Evolutionary conservation across 2,888 invertebrate genomes (phyloP).

Genomic region (Zaprionus bogoriensis): DNA sequence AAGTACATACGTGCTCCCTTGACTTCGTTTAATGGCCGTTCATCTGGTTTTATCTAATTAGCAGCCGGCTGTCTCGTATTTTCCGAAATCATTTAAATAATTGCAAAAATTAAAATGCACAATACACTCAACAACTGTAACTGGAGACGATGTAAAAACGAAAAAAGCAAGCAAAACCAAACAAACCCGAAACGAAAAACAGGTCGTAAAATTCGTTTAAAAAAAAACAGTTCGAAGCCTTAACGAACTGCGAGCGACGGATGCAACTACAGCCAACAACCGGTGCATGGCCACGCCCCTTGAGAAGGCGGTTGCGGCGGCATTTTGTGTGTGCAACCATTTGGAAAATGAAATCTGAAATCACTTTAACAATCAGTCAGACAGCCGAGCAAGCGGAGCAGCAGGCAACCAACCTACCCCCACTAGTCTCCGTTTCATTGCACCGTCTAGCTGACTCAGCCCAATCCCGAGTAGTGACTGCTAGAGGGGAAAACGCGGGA

Average conservation of each 20-base stretch:
- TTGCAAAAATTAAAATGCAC: conserved; percentile 57
- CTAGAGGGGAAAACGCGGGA: neutral
- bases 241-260: conserved; percentile 9
- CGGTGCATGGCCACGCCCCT: conserved; percentile 29
- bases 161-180: neutral
- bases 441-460: conserved; percentile 34
- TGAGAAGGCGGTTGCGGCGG: conserved; percentile 16
- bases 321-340: conserved; percentile 62
- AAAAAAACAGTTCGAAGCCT: conserved; percentile 12
- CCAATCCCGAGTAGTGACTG: neutral
- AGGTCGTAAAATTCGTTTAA: conserved; percentile 2
- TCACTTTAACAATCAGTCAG: conserved; percentile 55
- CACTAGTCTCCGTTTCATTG: no score
- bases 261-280: neutral
- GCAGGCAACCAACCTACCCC: no score
- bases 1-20: conserved; percentile 4
- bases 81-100: conserved; percentile 47
- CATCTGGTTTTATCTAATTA: conserved; percentile 45
- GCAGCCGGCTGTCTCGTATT: conserved; percentile 13
- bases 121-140: conserved; percentile 8
- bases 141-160: neutral
- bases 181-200: conserved; percentile 1
- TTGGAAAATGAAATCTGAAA: conserved; percentile 73
- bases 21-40: conserved; percentile 9
- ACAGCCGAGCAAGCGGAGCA: conserved; percentile 14